Base-by-base conservation (phyloP, 2,797 vertebrate genomes). In the Poeciliopsis gracilis region DNA sequence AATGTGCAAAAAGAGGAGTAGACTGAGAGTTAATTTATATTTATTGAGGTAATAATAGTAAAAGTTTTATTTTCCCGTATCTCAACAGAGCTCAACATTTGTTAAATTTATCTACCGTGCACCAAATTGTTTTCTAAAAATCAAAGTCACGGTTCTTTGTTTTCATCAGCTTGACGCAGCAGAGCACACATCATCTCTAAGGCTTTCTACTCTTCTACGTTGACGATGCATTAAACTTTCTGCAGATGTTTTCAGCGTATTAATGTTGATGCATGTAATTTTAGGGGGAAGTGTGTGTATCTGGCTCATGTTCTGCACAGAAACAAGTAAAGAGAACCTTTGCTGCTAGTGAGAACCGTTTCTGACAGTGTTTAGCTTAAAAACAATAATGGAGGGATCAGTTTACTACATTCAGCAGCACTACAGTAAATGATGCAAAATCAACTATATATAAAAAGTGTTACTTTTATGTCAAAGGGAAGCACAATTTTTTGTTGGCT, bases 401-500 rank as follows among this genome's bases (percentile, higher is more conserved):
- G 76, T 72, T 85, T 86, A 80, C 83, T 74, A 78, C 78, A 84
- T 71, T 80, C 55, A 81, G 36, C 77, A 71, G 47, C 81, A 79
- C 74, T 47, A 86, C 75, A 87, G 79, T 51, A 80, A 87, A 84
- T 43, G 71, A 92, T 86, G 82, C 84, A 88, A 87, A 90, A 73
- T 76, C 83, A 82, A 81, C 83, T 51, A 73, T 77, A 82, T 86
- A 71, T 86, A 71, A 85, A 72, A 73, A 84, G 79, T 86, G 81
- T 79, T 90, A 45, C 23, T 78, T 77, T 71, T 75, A 67, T 77
- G 87, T 86, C 72, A 28, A 86, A 86, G 75, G 82, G 84, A 92
- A 91, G 92, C 91, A 93, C 88, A 91, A 91, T 9, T 83, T 78
- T 90, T 82, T 77, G 82, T 88, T 84, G 81, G 87, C 80, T 79